Evolutionary conservation across 2,113 vertebrate genomes (phyloP).

Genomic region (Motacilla tschutschensis): DNA sequence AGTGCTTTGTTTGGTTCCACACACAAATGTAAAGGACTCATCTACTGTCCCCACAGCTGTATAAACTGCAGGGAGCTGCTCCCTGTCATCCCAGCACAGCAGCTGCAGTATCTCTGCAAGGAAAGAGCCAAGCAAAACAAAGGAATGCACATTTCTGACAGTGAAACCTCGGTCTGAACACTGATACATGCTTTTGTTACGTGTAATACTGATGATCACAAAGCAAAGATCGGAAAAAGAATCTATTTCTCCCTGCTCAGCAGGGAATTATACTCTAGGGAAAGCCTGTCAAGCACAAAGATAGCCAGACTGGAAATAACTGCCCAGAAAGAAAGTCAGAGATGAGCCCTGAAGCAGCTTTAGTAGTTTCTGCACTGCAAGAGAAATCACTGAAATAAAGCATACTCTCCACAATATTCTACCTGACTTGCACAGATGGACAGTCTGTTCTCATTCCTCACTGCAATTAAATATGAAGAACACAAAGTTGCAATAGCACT

Average conservation of each 20-base stretch:
- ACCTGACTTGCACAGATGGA: background rate
- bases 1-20: background rate
- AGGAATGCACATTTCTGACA: background rate
- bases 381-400: background rate
- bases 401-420: background rate
- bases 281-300: background rate
- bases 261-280: background rate
- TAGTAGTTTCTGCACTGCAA: background rate
- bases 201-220: background rate
- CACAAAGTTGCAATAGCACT: background rate
- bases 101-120: background rate
- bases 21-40: background rate
- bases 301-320: background rate
- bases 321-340: background rate
- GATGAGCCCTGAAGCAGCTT: background rate
- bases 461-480: background rate
- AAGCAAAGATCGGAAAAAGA: background rate
- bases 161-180: background rate
- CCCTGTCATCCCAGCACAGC: background rate
- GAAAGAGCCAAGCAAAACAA: background rate
- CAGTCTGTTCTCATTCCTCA: background rate
- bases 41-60: background rate
- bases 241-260: background rate
- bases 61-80: background rate
- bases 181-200: background rate